phyloP scores from a whole-genome alignment of 2,888 invertebrate genomes.

The Serripes groenlandicus region DNA sequence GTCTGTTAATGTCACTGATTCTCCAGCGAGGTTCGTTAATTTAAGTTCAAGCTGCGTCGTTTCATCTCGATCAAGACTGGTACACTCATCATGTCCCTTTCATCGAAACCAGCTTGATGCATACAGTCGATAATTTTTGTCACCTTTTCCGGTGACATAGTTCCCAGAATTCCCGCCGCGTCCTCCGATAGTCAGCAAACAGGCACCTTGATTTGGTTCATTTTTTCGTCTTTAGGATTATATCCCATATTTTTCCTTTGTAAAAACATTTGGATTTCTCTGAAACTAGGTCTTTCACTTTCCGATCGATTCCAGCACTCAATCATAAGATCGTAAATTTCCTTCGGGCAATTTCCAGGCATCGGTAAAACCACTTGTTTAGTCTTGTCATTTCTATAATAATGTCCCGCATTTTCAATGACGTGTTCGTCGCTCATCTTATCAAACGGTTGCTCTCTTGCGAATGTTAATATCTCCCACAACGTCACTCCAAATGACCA shows the following conservation, averaged over 20 bases:
- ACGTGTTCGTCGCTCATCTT: conserved; percentile 93
- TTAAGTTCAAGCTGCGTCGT: conserved; percentile 36
- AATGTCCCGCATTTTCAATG: conserved; percentile 92
- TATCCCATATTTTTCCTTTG: conserved; percentile 87
- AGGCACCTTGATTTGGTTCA: conserved; percentile 82
- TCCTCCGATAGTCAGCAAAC: conserved; percentile 75
- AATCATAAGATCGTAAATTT: conserved; percentile 96
- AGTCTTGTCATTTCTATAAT: conserved; percentile 91
- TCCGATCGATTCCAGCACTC: conserved; percentile 96
- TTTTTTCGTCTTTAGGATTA: conserved; percentile 85
- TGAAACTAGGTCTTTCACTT: conserved; percentile 93
- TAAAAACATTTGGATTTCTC: conserved; percentile 95
- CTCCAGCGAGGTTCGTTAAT: too few relatives aligned
- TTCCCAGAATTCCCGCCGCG: conserved; percentile 39
- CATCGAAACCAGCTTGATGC: conserved; percentile 23
- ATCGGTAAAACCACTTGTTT: conserved; percentile 89
- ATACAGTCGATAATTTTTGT: conserved; percentile 51
- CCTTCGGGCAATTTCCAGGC: conserved; percentile 93
- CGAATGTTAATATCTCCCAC: conserved; percentile 94
- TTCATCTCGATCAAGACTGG: conserved; percentile 43
- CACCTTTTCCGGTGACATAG: conserved; percentile 56
- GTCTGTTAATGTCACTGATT: too few relatives aligned
- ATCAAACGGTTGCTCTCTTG: conserved; percentile 92
- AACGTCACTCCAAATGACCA: conserved; percentile 97
- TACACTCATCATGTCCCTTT: conserved; percentile 45